Base-by-base conservation (phyloP, 23 tunicate genomes). In the Corella eumyota region DNA sequence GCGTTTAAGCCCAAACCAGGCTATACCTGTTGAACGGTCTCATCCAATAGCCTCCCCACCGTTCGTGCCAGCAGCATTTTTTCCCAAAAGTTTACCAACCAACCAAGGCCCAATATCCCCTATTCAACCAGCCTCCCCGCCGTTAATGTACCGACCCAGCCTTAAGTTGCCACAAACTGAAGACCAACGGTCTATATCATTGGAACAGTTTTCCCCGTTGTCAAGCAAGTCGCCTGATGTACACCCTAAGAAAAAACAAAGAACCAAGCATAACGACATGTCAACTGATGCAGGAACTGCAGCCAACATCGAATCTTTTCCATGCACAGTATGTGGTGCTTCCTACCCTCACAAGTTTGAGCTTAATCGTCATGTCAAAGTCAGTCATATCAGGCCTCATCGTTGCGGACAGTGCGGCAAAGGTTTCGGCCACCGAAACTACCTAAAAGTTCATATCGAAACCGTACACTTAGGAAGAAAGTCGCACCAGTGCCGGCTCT, bases 371-470 rank as follows among this genome's bases (percentile, higher is more conserved):
- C 96, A 88, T 35, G 70, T 88, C 45, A 88, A 88, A 79, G 95
- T 86, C n/a, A 86, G 95, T 54, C 95, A 86, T 38, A 71, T 88
- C 6, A 60, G 96, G 0, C 96, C 96, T 5, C 96, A 88, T 50
- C 77, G 88, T 21, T 88, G 96, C 55, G 67, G 51, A 1, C 73
- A 78, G 50, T 88, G 96, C 63, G 88, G 88, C 11, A 88, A 88
- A 52, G 96, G 96, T 19, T 88, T 88, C 60, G 96, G 96, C 21
- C 96, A 88, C 36, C 78, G 85, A 17, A 88, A 88, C 56, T 88
- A 88, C 64, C 73, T 88, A 5, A 71, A 70, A 38, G 83, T 88
- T 15, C 96, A 88, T 68, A 88, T 88, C 31, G 96, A 88, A 50
- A 88, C 96, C 58, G 96, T 88, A 6, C 96, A 88, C 35, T 34